These are phyloP conservation scores for Oryctolagus cuniculus DNA, from an alignment of 2,113 vertebrate species.

Conservation along the genomic window DNA sequence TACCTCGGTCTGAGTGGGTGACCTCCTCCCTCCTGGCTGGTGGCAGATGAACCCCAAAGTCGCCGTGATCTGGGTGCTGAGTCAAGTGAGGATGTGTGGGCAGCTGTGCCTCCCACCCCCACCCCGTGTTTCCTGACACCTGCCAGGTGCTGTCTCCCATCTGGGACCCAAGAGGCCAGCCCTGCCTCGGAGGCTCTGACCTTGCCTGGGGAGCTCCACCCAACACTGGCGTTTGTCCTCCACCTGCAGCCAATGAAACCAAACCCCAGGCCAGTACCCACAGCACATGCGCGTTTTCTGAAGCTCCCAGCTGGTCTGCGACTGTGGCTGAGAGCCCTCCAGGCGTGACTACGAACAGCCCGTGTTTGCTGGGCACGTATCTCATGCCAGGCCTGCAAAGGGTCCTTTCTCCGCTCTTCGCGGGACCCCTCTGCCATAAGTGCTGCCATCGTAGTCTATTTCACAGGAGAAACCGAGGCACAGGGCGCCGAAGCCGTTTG, in stretches of 20 bases:
- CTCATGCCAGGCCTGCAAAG: not conserved
- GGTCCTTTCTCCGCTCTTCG: not conserved
- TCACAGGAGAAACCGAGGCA: not conserved
- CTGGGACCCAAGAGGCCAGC: rapidly evolving
- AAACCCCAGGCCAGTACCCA: not conserved
- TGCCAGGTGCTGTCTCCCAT: not conserved
- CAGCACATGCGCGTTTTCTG: not conserved
- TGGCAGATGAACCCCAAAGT: not conserved
- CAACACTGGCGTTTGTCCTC: not conserved
- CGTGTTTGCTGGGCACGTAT: not conserved
- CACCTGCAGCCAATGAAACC: conserved; percentile 39
- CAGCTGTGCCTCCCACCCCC: not conserved
- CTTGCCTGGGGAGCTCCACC: not conserved
- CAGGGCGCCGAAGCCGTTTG: not conserved
- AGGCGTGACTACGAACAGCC: not conserved
- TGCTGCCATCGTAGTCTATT: not conserved
- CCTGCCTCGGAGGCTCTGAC: conserved; percentile 44
- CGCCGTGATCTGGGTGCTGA: not conserved
- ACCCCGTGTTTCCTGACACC: not conserved
- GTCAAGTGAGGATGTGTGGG: not conserved
- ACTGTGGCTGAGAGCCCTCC: too few relatives aligned
- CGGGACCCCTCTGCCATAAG: not conserved
- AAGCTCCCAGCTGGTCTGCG: not conserved
- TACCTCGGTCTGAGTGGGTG: conserved; percentile 41
- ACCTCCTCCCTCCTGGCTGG: not conserved